Percentiles rank a stretch among this genome's conserved stretches.
phyloP scores from a whole-genome alignment of 2,888 invertebrate species.

The Dynastes tityus region DNA sequence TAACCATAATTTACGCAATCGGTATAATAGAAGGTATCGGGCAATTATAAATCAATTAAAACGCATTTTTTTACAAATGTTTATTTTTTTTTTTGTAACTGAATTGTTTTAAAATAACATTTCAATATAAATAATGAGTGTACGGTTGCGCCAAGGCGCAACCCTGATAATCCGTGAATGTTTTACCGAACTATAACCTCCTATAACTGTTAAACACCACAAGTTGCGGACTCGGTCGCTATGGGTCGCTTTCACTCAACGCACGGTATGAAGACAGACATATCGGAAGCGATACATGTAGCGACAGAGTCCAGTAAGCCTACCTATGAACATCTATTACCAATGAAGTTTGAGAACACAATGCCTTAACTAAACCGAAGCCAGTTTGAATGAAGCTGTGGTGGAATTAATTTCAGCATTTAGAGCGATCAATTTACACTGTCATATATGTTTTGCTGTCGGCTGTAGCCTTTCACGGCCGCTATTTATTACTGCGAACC shows the following conservation, averaged over 20 bases:
- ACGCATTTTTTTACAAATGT: constrained; percentile 66
- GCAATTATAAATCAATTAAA: background rate
- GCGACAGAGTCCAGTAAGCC: constrained; percentile 58
- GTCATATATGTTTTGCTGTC: background rate
- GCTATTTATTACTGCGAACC: too few relatives aligned
- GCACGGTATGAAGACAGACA: constrained; percentile 25
- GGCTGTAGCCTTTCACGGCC: too few relatives aligned
- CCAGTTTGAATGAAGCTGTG: constrained; percentile 45
- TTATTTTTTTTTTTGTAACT: constrained; percentile 68
- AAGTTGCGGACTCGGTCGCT: constrained; percentile 51
- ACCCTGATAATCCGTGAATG: constrained; percentile 58
- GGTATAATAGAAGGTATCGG: background rate
- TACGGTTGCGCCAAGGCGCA: constrained; percentile 60
- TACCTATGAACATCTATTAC: constrained; percentile 69
- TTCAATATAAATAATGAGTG: constrained; percentile 68
- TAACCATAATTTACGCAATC: background rate
- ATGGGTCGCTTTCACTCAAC: background rate
- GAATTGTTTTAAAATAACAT: constrained; percentile 69
- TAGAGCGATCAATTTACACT: background rate
- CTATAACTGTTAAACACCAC: constrained; percentile 58
- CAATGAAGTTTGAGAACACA: constrained; percentile 68
- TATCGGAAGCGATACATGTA: constrained; percentile 17
- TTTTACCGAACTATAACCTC: constrained; percentile 64
- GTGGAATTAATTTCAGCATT: background rate
- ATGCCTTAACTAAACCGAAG: constrained; percentile 63